Evolutionary conservation across 1,140 invertebrate genomes (phyloP).

Genomic region (Ceratoteleas bidentatus): DNA sequence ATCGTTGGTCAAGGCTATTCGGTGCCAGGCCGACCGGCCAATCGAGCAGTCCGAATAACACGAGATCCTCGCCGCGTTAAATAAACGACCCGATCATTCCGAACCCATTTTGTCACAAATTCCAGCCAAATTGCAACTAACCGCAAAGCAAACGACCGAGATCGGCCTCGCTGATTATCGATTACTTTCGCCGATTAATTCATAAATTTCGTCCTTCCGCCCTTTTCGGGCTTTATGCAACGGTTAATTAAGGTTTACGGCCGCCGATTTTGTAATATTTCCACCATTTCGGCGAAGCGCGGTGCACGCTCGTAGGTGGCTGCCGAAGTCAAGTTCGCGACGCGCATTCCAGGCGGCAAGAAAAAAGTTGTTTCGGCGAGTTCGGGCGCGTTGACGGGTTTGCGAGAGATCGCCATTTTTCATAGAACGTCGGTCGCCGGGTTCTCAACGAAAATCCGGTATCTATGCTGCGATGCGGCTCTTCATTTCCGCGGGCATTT

Average conservation of each 20-base stretch:
- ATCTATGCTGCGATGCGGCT: neutral
- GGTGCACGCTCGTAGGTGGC: neutral
- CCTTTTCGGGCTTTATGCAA: neutral
- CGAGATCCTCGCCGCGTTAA: constrained; percentile 56
- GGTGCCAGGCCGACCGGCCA: constrained; percentile 42
- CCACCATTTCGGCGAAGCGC: too few species aligned
- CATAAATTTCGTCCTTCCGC: constrained; percentile 26
- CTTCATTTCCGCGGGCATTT: constrained; percentile 35
- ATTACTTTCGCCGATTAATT: constrained; percentile 37
- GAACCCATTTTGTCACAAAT: constrained; percentile 57
- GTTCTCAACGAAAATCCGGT: neutral
- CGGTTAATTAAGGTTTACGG: neutral
- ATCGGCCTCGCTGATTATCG: constrained; percentile 37
- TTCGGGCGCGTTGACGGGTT: too few species aligned
- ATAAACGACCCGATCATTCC: constrained; percentile 55
- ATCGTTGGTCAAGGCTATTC: constrained; percentile 66
- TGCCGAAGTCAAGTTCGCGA: too few species aligned
- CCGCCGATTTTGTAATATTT: neutral
- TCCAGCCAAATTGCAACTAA: constrained; percentile 53
- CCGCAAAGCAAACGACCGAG: constrained; percentile 28
- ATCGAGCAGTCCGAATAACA: constrained; percentile 65
- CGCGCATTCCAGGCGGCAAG: too few species aligned
- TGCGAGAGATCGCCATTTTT: neutral
- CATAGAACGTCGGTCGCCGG: neutral
- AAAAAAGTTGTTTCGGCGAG: too few species aligned